These are phyloP conservation scores for Psephotus haematonotus DNA, from an alignment of 2,113 vertebrate genomes.

Conservation along the genomic window DNA sequence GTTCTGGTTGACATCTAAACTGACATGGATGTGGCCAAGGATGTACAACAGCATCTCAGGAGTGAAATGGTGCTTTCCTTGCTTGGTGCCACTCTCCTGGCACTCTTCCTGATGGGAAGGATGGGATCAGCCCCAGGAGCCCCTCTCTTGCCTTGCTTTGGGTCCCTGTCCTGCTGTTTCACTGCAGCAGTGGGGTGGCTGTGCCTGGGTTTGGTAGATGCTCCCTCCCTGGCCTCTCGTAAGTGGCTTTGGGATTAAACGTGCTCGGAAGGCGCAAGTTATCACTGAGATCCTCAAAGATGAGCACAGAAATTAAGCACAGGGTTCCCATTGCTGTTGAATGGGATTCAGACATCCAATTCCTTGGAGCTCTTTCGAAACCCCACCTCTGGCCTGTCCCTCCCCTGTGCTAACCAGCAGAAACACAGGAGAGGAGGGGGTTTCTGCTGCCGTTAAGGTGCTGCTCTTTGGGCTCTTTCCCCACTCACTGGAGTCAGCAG, in stretches of 20 bases:
- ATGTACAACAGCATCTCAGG: accelerated
- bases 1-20: accelerated
- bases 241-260: neutral
- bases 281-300: neutral
- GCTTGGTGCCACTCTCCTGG: neutral
- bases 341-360: neutral
- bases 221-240: neutral
- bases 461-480: conserved; percentile 23
- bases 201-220: neutral
- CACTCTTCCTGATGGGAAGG: neutral
- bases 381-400: neutral
- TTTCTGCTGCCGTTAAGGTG: neutral
- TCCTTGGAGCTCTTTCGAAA: conserved; percentile 19
- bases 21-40: accelerated
- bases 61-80: neutral
- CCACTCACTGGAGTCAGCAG: neutral
- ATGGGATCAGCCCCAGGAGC: neutral
- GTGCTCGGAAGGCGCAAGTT: neutral
- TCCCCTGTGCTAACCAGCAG: neutral
- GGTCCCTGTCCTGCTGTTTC: neutral
- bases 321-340: neutral
- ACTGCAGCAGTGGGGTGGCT: neutral
- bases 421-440: neutral
- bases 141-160: neutral
- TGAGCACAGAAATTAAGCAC: neutral